Evolutionary conservation across 92 coral and sea anemone genomes (phyloP).

Genomic region (Palythoa caribaeorum): DNA sequence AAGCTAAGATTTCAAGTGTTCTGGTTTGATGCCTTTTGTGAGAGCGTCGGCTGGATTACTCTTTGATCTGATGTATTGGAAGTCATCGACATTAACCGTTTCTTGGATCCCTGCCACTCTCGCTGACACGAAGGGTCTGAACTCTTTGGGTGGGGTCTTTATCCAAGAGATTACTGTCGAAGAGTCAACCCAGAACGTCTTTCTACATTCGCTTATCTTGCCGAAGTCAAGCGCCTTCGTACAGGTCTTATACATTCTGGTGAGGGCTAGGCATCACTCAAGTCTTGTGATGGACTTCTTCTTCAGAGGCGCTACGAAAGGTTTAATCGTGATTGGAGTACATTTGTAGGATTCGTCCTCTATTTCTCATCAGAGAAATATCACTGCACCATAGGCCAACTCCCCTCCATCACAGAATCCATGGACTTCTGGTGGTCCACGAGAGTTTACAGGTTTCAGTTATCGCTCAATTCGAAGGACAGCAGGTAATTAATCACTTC

Average conservation of each 20-base stretch:
- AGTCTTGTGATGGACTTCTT: too few relatives aligned
- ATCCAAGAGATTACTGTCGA: conserved; percentile 70
- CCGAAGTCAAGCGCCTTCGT: too few relatives aligned
- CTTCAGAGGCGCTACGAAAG: too few relatives aligned
- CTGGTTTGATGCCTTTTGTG: conserved; percentile 62
- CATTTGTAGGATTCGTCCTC: too few relatives aligned
- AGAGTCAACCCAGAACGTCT: conserved; percentile 66
- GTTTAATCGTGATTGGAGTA: too few relatives aligned
- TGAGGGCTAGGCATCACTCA: too few relatives aligned
- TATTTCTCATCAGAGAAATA: too few relatives aligned
- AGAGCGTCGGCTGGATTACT: conserved; percentile 74
- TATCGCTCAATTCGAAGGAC: conserved; percentile 59
- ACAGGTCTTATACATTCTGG: too few relatives aligned
- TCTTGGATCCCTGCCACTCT: conserved; percentile 79
- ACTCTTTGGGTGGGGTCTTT: conserved; percentile 56
- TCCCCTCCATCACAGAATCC: conserved; percentile 71
- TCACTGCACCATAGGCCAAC: conserved; percentile 64
- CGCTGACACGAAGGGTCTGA: conserved; percentile 68
- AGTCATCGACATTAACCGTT: conserved; percentile 54
- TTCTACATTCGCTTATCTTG: conserved; percentile 1
- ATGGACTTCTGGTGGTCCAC: conserved; percentile 66
- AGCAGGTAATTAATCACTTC: conserved; percentile 60
- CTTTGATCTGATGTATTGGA: conserved; percentile 65
- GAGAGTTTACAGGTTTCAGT: conserved; percentile 58
- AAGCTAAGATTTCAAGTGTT: conserved; percentile 24